Percentiles rank a stretch among this genome's conserved stretches.
phyloP scores from a whole-genome alignment of 2,113 vertebrate genomes.

The Podiceps cristatus region DNA sequence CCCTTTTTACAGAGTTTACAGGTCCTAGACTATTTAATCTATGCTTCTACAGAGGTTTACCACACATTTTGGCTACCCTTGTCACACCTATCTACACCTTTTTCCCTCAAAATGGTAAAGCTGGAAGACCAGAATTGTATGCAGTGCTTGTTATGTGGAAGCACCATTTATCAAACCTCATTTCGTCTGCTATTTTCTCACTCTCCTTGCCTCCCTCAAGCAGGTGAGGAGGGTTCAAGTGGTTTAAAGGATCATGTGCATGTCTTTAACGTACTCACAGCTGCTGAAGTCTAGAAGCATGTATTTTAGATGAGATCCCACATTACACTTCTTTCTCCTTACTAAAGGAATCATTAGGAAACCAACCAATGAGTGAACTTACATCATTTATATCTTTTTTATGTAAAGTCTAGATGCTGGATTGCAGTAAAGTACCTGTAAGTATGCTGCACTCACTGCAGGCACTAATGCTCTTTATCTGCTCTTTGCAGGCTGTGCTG shows the following conservation, averaged over 20 bases:
- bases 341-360: background rate
- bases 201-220: background rate
- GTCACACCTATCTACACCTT: background rate
- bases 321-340: background rate
- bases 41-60: background rate
- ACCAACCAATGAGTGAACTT: background rate
- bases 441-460: background rate
- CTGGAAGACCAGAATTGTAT: background rate
- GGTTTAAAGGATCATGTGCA: background rate
- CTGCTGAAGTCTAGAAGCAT: background rate
- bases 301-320: background rate
- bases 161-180: background rate
- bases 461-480: slow-evolving; percentile 18
- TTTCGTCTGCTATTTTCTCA: background rate
- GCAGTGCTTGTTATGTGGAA: background rate
- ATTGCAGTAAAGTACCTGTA: background rate
- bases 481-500: background rate
- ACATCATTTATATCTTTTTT: background rate
- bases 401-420: background rate
- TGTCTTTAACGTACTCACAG: background rate
- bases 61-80: background rate
- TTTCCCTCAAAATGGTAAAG: background rate
- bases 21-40: background rate
- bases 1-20: background rate
- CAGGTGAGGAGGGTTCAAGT: background rate